Base-by-base conservation (phyloP, 1,140 invertebrate species). In the Latrodectus geometricus region DNA sequence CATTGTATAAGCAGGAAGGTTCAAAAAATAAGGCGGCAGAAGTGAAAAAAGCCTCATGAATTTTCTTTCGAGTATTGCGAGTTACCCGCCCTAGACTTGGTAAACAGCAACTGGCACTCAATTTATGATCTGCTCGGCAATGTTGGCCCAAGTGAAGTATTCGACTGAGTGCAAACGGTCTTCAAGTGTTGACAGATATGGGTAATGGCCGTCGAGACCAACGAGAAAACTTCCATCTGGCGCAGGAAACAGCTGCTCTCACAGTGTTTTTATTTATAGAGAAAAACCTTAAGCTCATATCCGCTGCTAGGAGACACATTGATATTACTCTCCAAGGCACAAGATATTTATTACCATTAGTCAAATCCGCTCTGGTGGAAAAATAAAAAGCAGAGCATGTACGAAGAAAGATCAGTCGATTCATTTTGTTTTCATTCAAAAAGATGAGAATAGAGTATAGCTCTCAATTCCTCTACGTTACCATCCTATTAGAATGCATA, bases 191-290 rank as follows among this genome's bases (percentile, higher is more conserved):
- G 52, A 82, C 80, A 82, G 69, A 82, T 74, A 50, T 5, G 70
- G 48, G 35, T 54, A 82, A 74, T 23, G 69, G 52, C 35, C 70
- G 80, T 50, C 70, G 48, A 69, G n/a, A 21, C 17, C 9, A 35
- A 21, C 23, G 54, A 61, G 80, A 82, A 73, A 61, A 35, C n/a
- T 82, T 65, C 69, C 80, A 82, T 82, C 80, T 82, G 80, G 20
- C 17, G 52, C 80, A 50, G 70, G 69, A 73, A 61, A 73, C 80
- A 82, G 80, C 69, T 82, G 80, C 69, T 35, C 54, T 17, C n/a
- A 20, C 20, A 79, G 50, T n/a, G 48, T 23, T 68, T 66, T 77
- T 20, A 20, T 20, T 21, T 77, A n/a, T 65, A 14, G 20, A 8
- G 54, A 68, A 20, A 68, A 79, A 68, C 54, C 17, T 61, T 14